Base-by-base conservation (phyloP, 2,888 invertebrate species). In the Xestia sexstrigata region DNA sequence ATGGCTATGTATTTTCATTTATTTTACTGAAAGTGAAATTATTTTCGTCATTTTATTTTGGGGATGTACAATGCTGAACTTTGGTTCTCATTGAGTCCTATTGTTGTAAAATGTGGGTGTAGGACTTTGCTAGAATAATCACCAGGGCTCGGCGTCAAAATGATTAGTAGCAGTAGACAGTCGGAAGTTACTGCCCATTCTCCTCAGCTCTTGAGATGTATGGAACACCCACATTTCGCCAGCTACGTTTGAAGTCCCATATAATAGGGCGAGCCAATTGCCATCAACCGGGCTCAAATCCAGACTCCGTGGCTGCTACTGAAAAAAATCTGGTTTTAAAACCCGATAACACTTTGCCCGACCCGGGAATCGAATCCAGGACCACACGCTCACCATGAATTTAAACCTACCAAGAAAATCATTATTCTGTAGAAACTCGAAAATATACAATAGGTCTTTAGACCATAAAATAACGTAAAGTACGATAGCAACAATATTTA, bases 1-100 rank as follows among this genome's bases (percentile, higher is more conserved):
- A 82, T 72, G 4, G 65, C 72, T 77, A 76, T 68, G 70, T 81
- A 71, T 82, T 82, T 80, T 82, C 82, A 82, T 76, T 79, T 83
- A 77, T 81, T 76, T 78, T 67, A 77, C 47, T 76, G 76, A 78
- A 79, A 69, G 69, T 76, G 67, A 74, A 77, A 76, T 71, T 83
- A 75, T 78, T 82, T 74, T 69, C 39, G 45, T 49, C 39, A 63
- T 49, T 82, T 82, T 82, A n/a, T 70, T 69, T 52, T n/a, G 20
- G 0, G 15, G 30, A 60, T 39, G 26, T 58, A 49, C 7, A 79
- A 49, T 58, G 13, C 17, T 66, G 74, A 67, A 74, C 35, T 52
- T 72, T 67, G 23, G 65, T 17, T 26, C 23, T 58, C 20, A 30
- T 55, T 52, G 26, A 23, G n/a, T 76, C 8, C 23, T 58, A 49